Evolutionary conservation across 2,113 vertebrate species (phyloP), one percentile per base, ranked within the genome.

Genomic region (Triplophysa siluroides): DNA sequence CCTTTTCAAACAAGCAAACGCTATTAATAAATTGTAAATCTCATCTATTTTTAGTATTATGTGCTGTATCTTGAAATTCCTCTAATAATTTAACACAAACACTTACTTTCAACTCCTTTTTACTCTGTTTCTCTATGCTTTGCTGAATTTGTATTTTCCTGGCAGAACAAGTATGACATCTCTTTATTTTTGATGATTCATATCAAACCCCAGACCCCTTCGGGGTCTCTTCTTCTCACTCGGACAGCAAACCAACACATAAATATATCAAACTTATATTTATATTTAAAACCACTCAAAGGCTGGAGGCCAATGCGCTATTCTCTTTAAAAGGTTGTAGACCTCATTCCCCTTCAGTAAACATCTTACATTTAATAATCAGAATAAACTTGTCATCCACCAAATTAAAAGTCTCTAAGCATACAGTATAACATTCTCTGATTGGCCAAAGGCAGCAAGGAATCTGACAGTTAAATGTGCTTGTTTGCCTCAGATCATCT

Each of bases 161-260:
- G 14, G 21, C 10, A 69, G 65, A n/a, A 26, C 33, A 10, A 1
- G 10, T 19, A 56, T 67, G 52, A 69, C 76, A 78, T 78, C 52
- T 41, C 52, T 43, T 41, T 18, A 24, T 26, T 67, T 60, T 73
- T 73, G 70, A 60, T 73, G 70, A 60, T 73, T 60, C 70, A 43
- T 60, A 60, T 21, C 52, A 4, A 43, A 60, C 16, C 52, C 69
- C 2, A 21, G 52, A 21, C 54, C 70, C n/a, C 18, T 58, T 33
- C 24, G 23, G 10, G 10, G 61, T 63, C 26, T 63, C 24, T 63
- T 4, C 24, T 12, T 62, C 45, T 50, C 45, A 50, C 12, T 19
- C 7, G 18, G 18, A 19, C 16, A 56, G 21, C 24, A 71, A 29
- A 72, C 7, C 24, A 29, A 58, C 24, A 58, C 69, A 56, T 56